Base-by-base conservation (phyloP, 2,113 vertebrate genomes). In the Saguinus imperator region DNA sequence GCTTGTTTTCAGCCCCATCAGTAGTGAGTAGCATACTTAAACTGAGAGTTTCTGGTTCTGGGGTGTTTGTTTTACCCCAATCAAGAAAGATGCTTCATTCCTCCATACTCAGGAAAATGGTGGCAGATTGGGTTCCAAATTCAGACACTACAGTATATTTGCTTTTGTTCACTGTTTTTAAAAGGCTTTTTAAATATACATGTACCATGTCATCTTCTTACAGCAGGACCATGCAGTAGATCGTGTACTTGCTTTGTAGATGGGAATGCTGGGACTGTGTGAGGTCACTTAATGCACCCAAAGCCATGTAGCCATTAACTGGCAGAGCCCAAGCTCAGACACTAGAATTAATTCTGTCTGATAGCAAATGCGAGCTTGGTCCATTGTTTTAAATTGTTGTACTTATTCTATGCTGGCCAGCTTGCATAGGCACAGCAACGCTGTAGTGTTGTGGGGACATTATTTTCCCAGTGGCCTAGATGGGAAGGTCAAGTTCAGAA, bases 391-490 rank as follows among this genome's bases (percentile, higher is more conserved):
- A 4, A 27, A 2, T 3, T 3, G 25, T 52, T 18, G 11, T 3
- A 1, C 12, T 13, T 37, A 3, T 2, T 37, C 29, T 17, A 9
- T n/a, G 20, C 1, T 0, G 29, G 40, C 27, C 20, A 0, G 32
- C 52, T 25, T 37, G 64, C 58, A 1, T 2, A 6, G 5, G 23
- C 37, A 45, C 4, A 23, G 2, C 14, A 61, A 17, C 55, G 8
- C 66, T 76, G 12, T 1, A 21, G 35, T 8, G 11, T 35, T 8
- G 11, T 37, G 23, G 21, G 5, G 14, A 3, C 7, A 25, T 25
- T 3, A 0, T 10, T 1, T 5, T 48, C 13, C 50, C 37, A 1
- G 9, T 3, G 18, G 11, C 25, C 48, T 20, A 6, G 9, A 3
- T 5, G 45, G 40, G 80, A 23, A 79, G 29, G 18, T 61, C 11